phyloP scores from a whole-genome alignment of 2,797 vertebrate species.

The Tangara arthus region DNA sequence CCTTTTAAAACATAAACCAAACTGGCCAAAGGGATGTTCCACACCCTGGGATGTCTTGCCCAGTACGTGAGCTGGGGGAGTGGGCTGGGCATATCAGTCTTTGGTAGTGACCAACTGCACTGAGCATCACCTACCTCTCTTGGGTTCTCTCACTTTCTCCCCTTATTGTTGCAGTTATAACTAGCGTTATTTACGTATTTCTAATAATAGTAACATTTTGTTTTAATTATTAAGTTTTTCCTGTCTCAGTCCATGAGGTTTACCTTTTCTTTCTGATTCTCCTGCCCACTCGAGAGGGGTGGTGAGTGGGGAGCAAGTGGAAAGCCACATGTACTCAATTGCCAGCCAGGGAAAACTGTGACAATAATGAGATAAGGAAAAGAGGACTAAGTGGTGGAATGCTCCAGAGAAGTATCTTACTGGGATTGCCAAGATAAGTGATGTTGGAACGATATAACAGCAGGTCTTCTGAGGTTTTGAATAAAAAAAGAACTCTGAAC shows the following conservation, averaged over 20 bases:
- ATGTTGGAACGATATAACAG: background rate
- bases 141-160: background rate
- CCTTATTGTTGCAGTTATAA: no score
- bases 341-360: background rate
- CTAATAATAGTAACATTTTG: background rate
- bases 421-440: background rate
- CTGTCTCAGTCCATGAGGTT: background rate
- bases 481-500: background rate
- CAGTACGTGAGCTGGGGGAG: no score
- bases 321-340: fast-evolving
- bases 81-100: background rate
- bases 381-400: background rate
- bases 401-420: background rate
- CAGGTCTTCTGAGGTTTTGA: background rate
- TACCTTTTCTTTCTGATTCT: background rate
- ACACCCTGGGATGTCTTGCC: background rate
- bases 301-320: background rate
- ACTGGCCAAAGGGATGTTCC: background rate
- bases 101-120: fast-evolving
- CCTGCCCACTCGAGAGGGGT: background rate
- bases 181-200: background rate
- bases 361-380: background rate
- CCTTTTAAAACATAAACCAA: background rate
- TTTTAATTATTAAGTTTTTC: background rate
- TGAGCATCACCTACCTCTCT: background rate